These are phyloP conservation scores for Notolabrus celidotus DNA, from an alignment of 2,797 vertebrate genomes.

Conservation along the genomic window DNA sequence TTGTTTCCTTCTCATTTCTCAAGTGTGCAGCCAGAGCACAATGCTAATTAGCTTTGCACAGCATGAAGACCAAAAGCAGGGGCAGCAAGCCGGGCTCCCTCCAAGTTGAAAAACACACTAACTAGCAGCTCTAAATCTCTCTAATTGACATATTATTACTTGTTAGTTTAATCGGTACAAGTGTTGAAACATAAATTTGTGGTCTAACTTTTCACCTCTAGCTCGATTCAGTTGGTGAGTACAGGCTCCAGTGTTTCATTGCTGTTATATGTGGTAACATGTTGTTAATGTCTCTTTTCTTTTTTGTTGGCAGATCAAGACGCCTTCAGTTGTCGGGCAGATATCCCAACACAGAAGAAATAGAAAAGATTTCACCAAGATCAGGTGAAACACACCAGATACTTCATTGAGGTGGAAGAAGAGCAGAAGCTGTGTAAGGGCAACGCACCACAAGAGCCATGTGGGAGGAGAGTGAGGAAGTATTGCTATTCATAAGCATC, in stretches of 20 bases:
- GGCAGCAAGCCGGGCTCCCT: not conserved
- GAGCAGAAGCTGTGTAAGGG: slow-evolving; percentile 54
- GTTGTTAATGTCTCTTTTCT: slow-evolving; percentile 57
- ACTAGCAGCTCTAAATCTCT: slow-evolving; percentile 1
- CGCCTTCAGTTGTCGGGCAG: slow-evolving; percentile 55
- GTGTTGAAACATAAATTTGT: not conserved
- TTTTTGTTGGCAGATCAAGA: slow-evolving; percentile 68
- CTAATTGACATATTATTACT: not conserved
- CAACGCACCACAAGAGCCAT: slow-evolving; percentile 73
- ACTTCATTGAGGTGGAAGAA: slow-evolving; percentile 56
- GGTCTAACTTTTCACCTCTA: not conserved
- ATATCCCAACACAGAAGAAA: slow-evolving; percentile 50
- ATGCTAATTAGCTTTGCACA: not conserved
- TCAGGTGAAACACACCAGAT: slow-evolving; percentile 53
- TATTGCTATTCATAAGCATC: slow-evolving; percentile 63
- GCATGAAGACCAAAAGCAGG: slow-evolving; percentile 1
- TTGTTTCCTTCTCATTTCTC: not conserved
- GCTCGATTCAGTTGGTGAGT: not conserved
- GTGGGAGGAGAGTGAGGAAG: slow-evolving; percentile 76
- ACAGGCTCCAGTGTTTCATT: not conserved
- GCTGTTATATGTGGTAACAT: not conserved
- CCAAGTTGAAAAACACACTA: not conserved
- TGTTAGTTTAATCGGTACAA: slow-evolving; percentile 13
- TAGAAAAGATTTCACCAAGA: slow-evolving; percentile 44
- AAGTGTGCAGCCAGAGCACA: not conserved